Base-by-base conservation (phyloP, 1,140 invertebrate genomes). In the Megathymus violae region DNA sequence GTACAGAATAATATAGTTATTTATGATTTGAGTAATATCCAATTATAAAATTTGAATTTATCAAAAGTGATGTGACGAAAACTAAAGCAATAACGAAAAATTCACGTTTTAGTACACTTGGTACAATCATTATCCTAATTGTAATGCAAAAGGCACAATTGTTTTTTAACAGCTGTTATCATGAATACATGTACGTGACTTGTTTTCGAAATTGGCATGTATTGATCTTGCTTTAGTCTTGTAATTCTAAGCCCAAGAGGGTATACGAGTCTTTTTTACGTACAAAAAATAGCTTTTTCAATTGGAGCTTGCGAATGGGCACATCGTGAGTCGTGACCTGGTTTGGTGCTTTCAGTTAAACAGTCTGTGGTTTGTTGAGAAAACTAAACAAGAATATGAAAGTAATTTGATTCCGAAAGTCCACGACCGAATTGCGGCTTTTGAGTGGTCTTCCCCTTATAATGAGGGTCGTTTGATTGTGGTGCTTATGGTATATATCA, bases 281-380 rank as follows among this genome's bases (percentile, higher is more conserved):
- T 48, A 4, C 40, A 41, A 11, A 27, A 43, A 34, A 14, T 19
- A 47, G 54, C 31, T 44, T 52, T 47, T 36, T 58, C 60, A 69
- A 65, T 66, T 13, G 38, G 13, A 44, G 54, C 60, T 17, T 11
- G 64, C 50, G 64, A 43, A 60, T 64, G 67, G 60, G 58, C 50
- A 65, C 62, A 36, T 31, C 27, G 27, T 31, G 27, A 4, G 9
- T 31, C 27, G 17, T 62, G 63, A 58, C 61, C 61, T 34, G 60
- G 34, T 69, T 73, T 14, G 43, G 15, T 62, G 43, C 60, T 58
- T 36, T 69, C 48, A 40, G 58, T 62, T 62, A 62, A n/a, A n/a
- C n/a, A 48, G 19, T 25, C 16, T 25, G 22, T 52, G 54, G 44
- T 43, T 41, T 68, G 22, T 60, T 56, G 15, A 44, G 54, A 71